Evolutionary conservation across 1,140 invertebrate species (phyloP).

Genomic region (Ceratosolen solmsi): DNA sequence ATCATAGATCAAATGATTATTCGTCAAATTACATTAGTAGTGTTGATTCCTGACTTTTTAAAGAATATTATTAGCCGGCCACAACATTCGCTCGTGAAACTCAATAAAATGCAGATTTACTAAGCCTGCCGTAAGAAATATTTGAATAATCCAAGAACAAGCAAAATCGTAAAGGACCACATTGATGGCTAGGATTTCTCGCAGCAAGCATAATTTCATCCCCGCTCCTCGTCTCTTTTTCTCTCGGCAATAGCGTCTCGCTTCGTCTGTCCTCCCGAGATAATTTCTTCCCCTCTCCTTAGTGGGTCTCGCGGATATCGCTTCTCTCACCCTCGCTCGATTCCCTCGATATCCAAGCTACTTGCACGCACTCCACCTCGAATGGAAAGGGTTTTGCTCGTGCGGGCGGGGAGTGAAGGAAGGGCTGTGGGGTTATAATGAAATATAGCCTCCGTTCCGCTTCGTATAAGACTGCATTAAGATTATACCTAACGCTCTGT

Average conservation of each 20-base stretch:
- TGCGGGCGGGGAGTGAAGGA: constrained; percentile 55
- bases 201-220: neutral
- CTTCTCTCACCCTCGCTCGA: constrained; percentile 49
- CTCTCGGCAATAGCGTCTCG: neutral
- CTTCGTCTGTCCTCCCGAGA: constrained; percentile 35
- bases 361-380: constrained; percentile 57
- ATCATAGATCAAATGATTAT: no score
- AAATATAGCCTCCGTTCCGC: constrained; percentile 73
- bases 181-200: neutral
- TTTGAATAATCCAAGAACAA: neutral
- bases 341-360: constrained; percentile 46
- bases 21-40: neutral
- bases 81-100: neutral
- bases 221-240: neutral
- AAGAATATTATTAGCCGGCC: neutral
- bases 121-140: neutral
- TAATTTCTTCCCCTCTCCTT: constrained; percentile 43
- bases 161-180: neutral
- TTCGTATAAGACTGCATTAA: constrained; percentile 74
- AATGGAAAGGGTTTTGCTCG: constrained; percentile 71
- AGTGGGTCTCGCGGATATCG: constrained; percentile 22
- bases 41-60: neutral
- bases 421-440: constrained; percentile 73
- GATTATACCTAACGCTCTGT: constrained; percentile 70
- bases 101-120: neutral